phyloP scores from a whole-genome alignment of 2,888 invertebrate species.

The Tridacna gigas region DNA sequence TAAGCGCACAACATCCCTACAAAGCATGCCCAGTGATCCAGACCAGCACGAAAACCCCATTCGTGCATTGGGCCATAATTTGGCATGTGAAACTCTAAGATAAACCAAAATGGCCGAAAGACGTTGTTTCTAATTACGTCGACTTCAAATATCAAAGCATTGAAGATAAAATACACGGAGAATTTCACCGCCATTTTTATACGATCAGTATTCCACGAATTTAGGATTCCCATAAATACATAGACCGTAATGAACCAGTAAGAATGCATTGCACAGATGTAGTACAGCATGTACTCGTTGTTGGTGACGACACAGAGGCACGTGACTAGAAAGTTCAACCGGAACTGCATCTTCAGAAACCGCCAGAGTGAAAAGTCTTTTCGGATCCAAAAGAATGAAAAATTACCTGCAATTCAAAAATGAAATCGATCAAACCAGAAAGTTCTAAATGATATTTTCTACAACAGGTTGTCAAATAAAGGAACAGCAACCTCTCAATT shows the following conservation, averaged over 20 bases:
- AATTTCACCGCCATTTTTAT: constrained; percentile 76
- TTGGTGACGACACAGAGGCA: constrained; percentile 70
- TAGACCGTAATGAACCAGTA: constrained; percentile 80
- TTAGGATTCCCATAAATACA: constrained; percentile 71
- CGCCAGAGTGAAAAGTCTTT: constrained; percentile 77
- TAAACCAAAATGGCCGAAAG: constrained; percentile 71
- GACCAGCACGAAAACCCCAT: constrained; percentile 75
- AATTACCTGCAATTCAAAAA: constrained; percentile 73
- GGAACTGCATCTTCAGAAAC: constrained; percentile 78
- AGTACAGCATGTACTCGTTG: constrained; percentile 80
- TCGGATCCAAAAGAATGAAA: constrained; percentile 80
- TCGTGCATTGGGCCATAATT: constrained; percentile 71
- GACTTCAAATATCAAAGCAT: constrained; percentile 75
- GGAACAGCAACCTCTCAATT: too few species aligned
- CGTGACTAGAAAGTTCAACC: constrained; percentile 78
- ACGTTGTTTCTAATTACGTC: constrained; percentile 61
- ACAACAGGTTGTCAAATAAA: too few species aligned
- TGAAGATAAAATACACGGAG: constrained; percentile 66
- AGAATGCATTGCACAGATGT: constrained; percentile 82
- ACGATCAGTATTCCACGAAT: constrained; percentile 72
- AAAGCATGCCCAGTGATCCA: constrained; percentile 79
- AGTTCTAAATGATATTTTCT: too few species aligned
- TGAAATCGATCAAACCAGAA: too few species aligned
- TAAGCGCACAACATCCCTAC: constrained; percentile 79
- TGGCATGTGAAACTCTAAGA: constrained; percentile 69